These are phyloP conservation scores for Spisula subtruncata DNA, from an alignment of 2,888 invertebrate species.

Conservation along the genomic window DNA sequence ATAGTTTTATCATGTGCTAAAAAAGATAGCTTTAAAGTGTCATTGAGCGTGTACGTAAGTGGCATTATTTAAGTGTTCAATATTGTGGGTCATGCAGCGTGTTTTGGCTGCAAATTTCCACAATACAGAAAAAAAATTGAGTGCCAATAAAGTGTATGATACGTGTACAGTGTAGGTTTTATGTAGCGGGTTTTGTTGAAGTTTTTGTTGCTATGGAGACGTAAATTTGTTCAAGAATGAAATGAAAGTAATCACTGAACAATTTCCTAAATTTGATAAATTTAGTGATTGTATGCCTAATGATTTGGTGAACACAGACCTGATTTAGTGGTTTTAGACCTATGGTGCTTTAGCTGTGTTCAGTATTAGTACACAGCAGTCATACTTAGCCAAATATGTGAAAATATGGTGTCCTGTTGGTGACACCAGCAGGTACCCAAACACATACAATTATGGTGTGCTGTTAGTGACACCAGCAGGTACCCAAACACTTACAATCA, in stretches of 20 bases:
- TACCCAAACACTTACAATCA: no score
- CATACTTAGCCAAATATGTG: not conserved
- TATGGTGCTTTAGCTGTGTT: constrained; percentile 2
- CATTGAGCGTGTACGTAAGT: not conserved
- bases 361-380: not conserved
- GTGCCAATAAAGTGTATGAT: not conserved
- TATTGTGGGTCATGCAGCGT: constrained; percentile 8
- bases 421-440: not conserved
- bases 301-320: no score
- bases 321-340: not conserved
- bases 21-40: constrained; percentile 29
- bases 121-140: not conserved
- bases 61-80: constrained; percentile 17
- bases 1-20: constrained; percentile 29
- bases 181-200: not conserved
- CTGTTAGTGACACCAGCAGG: not conserved
- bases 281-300: no score
- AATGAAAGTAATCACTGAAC: not conserved
- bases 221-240: not conserved
- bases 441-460: not conserved
- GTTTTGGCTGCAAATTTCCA: not conserved
- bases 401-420: not conserved
- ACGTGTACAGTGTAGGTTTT: not conserved
- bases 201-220: not conserved
- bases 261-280: no score